Evolutionary conservation across 2,113 vertebrate species (phyloP).

Genomic region (Toxotes jaculatrix): DNA sequence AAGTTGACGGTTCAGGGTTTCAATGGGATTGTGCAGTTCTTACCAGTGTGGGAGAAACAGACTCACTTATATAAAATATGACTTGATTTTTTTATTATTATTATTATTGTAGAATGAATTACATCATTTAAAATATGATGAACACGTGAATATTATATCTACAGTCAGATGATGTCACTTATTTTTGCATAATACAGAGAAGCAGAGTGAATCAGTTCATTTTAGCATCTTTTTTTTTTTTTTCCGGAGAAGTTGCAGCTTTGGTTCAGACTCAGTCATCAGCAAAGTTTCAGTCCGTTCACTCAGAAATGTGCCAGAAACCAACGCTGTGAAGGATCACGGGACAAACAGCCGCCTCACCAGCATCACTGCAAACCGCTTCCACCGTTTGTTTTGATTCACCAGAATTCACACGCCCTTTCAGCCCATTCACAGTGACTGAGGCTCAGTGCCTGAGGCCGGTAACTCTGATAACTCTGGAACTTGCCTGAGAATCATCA

Average conservation of each 20-base stretch:
- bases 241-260: conserved; percentile 10
- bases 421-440: neutral
- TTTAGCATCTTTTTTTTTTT: neutral
- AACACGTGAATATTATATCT: conserved; percentile 2
- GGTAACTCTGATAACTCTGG: too few relatives aligned
- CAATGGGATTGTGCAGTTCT: conserved; percentile 38
- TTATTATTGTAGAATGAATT: neutral
- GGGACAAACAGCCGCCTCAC: neutral
- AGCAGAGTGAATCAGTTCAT: neutral
- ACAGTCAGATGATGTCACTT: conserved; percentile 10
- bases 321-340: too few relatives aligned
- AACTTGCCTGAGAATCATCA: neutral
- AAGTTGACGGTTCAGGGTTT: conserved; percentile 52
- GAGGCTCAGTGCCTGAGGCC: too few relatives aligned
- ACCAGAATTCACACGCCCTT: neutral
- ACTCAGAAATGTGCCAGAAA: neutral
- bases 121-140: conserved; percentile 38
- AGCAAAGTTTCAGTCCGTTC: too few relatives aligned
- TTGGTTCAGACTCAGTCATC: neutral
- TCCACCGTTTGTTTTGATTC: neutral
- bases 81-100: conserved; percentile 11
- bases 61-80: neutral
- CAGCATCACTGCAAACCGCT: neutral
- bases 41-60: neutral
- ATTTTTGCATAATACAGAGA: conserved; percentile 37